Percentiles rank a stretch among this genome's conserved stretches.
Conservation (phyloP, 2,797 vertebrate genomes). For the Acropternis orthonyx region DNA sequence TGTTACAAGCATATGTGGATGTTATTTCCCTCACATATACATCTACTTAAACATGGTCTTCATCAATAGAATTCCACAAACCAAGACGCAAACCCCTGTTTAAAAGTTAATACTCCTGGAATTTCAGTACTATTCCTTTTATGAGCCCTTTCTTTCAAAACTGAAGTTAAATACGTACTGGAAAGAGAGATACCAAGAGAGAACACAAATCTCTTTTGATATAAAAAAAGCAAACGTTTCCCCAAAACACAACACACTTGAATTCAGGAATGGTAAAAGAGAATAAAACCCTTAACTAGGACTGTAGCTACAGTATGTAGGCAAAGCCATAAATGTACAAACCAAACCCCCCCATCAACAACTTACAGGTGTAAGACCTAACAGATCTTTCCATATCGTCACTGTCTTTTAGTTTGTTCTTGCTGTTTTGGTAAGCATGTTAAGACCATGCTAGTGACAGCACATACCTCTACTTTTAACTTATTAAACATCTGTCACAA, state of each 20-base stretch:
- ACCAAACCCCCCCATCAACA: neutral
- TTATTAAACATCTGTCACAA: neutral
- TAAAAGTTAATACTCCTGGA: neutral
- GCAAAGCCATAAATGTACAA: neutral
- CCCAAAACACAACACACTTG: neutral
- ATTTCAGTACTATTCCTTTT: neutral
- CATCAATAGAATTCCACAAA: neutral
- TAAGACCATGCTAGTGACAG: neutral
- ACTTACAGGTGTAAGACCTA: neutral
- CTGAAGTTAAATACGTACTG: neutral
- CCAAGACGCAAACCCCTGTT: neutral
- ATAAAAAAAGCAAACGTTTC: neutral
- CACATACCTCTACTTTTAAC: neutral
- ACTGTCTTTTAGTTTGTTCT: neutral
- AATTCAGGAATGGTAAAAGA: neutral
- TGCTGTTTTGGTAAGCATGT: neutral
- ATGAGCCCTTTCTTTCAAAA: neutral
- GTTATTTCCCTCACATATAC: neutral
- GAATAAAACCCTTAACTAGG: neutral
- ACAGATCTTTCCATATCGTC: neutral
- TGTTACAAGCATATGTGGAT: rapidly evolving
- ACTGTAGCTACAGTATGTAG: neutral
- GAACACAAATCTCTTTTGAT: neutral
- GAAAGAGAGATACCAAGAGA: neutral
- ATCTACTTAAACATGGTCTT: neutral